Conservation (phyloP, 2,888 invertebrate species). For the Malthinus seriepunctatus region DNA sequence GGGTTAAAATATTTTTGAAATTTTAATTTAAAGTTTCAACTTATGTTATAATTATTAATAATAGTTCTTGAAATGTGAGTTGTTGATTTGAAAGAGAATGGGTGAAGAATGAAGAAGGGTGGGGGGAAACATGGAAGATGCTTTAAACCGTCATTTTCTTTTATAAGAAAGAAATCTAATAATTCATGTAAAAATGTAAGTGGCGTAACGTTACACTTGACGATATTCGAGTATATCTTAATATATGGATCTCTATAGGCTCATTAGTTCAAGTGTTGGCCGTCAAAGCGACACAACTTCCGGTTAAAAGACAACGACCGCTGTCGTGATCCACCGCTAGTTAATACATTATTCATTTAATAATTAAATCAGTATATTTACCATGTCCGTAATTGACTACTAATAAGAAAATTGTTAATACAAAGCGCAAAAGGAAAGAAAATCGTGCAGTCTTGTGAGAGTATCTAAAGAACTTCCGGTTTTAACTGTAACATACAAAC, state of each 20-base stretch:
- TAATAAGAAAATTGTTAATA: slow-evolving; percentile 21
- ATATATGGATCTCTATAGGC: slow-evolving; percentile 44
- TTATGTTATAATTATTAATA: background rate
- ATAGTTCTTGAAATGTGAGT: background rate
- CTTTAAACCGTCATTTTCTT: slow-evolving; percentile 4
- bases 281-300: slow-evolving; percentile 46
- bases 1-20: background rate
- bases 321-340: slow-evolving; percentile 37
- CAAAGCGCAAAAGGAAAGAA: slow-evolving; percentile 10
- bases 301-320: slow-evolving; percentile 47
- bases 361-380: slow-evolving; percentile 40
- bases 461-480: slow-evolving; percentile 15
- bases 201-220: slow-evolving; percentile 42
- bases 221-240: slow-evolving; percentile 39
- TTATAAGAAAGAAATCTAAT: slow-evolving; percentile 31
- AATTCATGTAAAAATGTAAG: slow-evolving; percentile 29
- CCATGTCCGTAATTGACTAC: slow-evolving; percentile 24
- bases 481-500: slow-evolving; percentile 5
- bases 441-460: slow-evolving; percentile 14
- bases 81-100: background rate
- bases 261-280: slow-evolving; percentile 47
- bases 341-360: slow-evolving; percentile 40
- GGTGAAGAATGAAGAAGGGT: background rate
- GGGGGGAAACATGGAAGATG: too few relatives aligned
- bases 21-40: too few relatives aligned